phyloP scores from a whole-genome alignment of 2,113 vertebrate species.

The Esox niger region DNA sequence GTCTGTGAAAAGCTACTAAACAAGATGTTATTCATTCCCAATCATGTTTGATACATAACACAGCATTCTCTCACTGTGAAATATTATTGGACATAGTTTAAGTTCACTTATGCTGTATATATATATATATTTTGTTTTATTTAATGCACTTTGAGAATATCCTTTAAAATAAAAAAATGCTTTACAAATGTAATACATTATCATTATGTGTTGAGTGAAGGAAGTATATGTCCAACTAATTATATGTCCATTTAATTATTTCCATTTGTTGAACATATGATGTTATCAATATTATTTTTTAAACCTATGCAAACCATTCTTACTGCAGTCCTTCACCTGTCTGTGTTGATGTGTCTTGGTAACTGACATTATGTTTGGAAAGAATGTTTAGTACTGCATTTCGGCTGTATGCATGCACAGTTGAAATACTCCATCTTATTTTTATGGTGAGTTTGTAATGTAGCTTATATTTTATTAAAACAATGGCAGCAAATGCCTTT shows the following conservation, averaged over 20 bases:
- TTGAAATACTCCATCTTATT: conserved; percentile 36
- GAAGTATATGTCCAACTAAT: too few species aligned
- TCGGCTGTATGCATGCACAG: conserved; percentile 53
- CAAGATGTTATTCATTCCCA: conserved; percentile 32
- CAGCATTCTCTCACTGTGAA: conserved; percentile 30
- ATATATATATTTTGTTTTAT: too few species aligned
- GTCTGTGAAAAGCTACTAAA: conserved; percentile 36
- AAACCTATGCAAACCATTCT: conserved; percentile 50
- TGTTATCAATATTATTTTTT: conserved; percentile 18
- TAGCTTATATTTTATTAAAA: conserved; percentile 63
- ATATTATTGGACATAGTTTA: conserved; percentile 15
- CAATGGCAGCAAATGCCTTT: conserved; percentile 67
- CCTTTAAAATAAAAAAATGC: too few species aligned
- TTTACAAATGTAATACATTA: too few species aligned
- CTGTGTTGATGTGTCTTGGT: conserved; percentile 34
- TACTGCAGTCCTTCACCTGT: conserved; percentile 21
- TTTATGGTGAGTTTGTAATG: conserved; percentile 55
- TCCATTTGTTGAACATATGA: neutral
- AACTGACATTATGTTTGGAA: conserved; percentile 11
- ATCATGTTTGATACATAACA: conserved; percentile 10
- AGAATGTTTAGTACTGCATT: conserved; percentile 38
- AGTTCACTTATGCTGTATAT: too few species aligned
- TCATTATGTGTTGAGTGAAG: conserved; percentile 10
- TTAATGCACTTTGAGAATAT: too few species aligned
- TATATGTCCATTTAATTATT: too few species aligned